Conservation (phyloP, 2,797 vertebrate genomes). For the Chromobotia macracanthus region DNA sequence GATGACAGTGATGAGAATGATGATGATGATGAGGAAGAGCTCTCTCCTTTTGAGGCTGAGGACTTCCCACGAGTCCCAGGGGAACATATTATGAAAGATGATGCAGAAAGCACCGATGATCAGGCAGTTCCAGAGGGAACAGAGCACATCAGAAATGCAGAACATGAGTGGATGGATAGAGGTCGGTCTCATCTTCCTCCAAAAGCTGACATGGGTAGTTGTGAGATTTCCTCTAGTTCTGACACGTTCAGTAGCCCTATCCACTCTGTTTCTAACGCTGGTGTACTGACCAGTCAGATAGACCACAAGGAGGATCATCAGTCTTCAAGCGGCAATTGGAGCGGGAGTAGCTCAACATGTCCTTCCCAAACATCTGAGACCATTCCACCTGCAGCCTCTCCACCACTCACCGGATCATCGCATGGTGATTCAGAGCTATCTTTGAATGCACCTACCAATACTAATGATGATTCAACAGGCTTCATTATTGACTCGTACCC, state of each 20-base stretch:
- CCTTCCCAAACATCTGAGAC: constrained; percentile 99
- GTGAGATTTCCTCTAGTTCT: constrained; percentile 97
- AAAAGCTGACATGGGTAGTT: constrained; percentile 93
- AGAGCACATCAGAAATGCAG: constrained; percentile 80
- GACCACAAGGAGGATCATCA: constrained; percentile 88
- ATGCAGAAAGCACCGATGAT: constrained; percentile 79
- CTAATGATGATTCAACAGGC: constrained; percentile 79
- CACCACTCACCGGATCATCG: constrained; percentile 94
- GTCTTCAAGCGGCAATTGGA: constrained; percentile 98
- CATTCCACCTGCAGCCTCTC: constrained; percentile 93
- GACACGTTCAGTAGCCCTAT: constrained; percentile 98
- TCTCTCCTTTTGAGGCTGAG: constrained; percentile 78
- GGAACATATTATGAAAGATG: constrained; percentile 78
- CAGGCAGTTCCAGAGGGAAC: constrained; percentile 76
- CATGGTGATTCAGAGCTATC: constrained; percentile 98
- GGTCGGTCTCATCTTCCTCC: constrained; percentile 89
- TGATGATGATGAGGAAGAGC: constrained; percentile 72
- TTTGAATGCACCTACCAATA: constrained; percentile 84
- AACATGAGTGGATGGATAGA: constrained; percentile 82
- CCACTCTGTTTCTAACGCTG: constrained; percentile 90
- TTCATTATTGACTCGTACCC: constrained; percentile 85
- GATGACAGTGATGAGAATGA: constrained; percentile 77
- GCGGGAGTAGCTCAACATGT: constrained; percentile 96
- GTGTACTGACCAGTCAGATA: constrained; percentile 84
- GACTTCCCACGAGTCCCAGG: constrained; percentile 78